These are phyloP conservation scores for Hemichromis elongatus DNA, from an alignment of 2,113 vertebrate genomes.

Conservation along the genomic window DNA sequence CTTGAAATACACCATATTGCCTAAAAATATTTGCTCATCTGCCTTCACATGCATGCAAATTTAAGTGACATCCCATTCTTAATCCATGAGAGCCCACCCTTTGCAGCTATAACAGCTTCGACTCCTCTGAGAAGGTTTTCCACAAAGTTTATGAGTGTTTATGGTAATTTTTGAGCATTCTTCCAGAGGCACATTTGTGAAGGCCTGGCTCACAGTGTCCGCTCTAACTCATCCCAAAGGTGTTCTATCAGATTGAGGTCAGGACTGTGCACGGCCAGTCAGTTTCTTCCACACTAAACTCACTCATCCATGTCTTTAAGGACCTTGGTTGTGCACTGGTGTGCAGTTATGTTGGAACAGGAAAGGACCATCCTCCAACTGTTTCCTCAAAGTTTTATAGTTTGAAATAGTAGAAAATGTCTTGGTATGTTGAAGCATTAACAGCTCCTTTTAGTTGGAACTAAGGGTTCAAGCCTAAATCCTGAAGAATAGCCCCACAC, in stretches of 20 bases:
- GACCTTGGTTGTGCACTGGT: not conserved
- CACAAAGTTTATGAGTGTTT: not conserved
- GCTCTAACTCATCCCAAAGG: not conserved
- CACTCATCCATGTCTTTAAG: not conserved
- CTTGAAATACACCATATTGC: not conserved
- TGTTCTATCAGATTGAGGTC: not conserved
- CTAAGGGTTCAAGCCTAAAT: not conserved
- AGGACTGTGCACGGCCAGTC: not conserved
- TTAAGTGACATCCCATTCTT: not conserved
- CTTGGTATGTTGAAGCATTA: not conserved
- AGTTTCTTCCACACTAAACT: not conserved
- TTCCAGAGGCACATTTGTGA: not conserved
- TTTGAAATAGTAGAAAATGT: too few relatives aligned
- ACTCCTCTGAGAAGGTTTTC: not conserved
- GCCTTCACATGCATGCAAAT: not conserved
- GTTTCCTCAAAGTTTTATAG: not conserved
- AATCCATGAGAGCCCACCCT: not conserved
- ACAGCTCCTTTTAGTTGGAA: not conserved
- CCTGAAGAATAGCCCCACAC: not conserved
- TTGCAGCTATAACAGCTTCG: not conserved
- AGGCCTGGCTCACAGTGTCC: not conserved
- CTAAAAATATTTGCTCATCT: not conserved
- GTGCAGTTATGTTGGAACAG: not conserved
- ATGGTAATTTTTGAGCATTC: not conserved
- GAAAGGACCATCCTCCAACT: not conserved